These are phyloP conservation scores for Cotesia vestalis DNA, from an alignment of 1,140 invertebrate species.

Conservation along the genomic window DNA sequence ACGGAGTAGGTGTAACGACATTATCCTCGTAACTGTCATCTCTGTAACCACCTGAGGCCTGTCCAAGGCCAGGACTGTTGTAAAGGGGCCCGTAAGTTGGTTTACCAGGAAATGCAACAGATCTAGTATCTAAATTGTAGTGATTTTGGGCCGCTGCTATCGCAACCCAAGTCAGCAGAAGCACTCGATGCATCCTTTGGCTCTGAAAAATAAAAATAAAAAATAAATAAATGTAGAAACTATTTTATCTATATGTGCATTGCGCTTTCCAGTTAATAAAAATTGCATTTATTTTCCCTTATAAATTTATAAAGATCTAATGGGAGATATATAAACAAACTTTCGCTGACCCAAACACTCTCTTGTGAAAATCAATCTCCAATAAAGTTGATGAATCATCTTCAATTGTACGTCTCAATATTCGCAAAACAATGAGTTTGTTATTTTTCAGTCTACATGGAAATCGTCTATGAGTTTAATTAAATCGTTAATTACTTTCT, in stretches of 20 bases:
- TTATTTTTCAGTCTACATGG: no score
- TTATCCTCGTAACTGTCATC: conserved; percentile 65
- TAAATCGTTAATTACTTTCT: no score
- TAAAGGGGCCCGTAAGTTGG: conserved; percentile 56
- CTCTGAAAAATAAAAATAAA: conserved; percentile 29
- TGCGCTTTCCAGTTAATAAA: conserved; percentile 5
- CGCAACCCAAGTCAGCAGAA: conserved; percentile 53
- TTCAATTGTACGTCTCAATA: not conserved
- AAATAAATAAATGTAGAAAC: not conserved
- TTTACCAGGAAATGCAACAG: conserved; percentile 57
- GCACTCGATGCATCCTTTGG: conserved; percentile 56
- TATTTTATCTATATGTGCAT: no score
- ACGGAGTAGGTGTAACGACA: conserved; percentile 62
- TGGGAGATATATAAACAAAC: not conserved
- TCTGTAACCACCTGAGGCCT: conserved; percentile 54
- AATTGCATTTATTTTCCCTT: not conserved
- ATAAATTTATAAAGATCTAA: not conserved
- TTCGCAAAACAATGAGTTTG: no score
- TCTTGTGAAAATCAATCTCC: conserved; percentile 7
- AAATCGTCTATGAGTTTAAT: no score
- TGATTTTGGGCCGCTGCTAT: conserved; percentile 52
- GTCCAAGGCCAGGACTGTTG: conserved; percentile 48
- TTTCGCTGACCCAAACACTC: not conserved
- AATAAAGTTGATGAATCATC: not conserved
- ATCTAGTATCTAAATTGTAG: conserved; percentile 58